Base-by-base conservation (phyloP, 2,113 vertebrate genomes). In the Jacana jacana region DNA sequence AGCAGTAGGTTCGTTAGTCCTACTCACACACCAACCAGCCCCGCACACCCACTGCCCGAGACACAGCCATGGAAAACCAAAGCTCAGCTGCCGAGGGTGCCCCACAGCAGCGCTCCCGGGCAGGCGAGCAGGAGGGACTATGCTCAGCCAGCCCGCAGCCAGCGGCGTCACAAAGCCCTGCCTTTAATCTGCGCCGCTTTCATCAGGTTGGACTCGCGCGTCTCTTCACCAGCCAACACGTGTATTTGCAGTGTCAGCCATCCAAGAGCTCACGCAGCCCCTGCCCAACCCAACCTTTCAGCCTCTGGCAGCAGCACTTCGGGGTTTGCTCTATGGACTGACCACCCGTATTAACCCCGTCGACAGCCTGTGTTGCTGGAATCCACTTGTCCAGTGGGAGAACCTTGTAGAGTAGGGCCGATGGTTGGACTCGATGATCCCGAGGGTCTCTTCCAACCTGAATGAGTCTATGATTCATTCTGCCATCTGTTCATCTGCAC, bases 51-150 rank as follows among this genome's bases (percentile, higher is more conserved):
- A 4, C 13, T 79, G 18, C 33, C 25, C 20, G 39, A 33, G 17
- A 52, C 3, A 9, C 25, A 17, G 17, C 17, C 31, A 13, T 0
- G 5, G 28, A 30, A 75, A 91, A 80, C 16, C 16, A 28, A 51
- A 37, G 31, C 22, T 49, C 30, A 63, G 69, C 11, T 44, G 72
- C 48, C n/a, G 42, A 25, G 49, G 20, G 17, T 9, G 3, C 14
- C 23, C 10, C 5, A 8, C 0, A 13, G 31, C 5, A 89, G 42
- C 10, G 6, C 23, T 11, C 24, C 7, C 1, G 64, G 6, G 5
- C 48, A 25, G 54, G 9, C 18, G 37, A 40, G 6, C 0, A 61
- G 31, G 42, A 92, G 57, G n/a, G n/a, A n/a, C n/a, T n/a, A n/a
- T n/a, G n/a, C n/a, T n/a, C n/a, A n/a, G n/a, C n/a, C n/a, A n/a